A percentile compares a stretch with the other conserved stretches of the same genome.
Evolutionary conservation across 1,140 invertebrate species (phyloP).

Genomic region (Macrobrachium nipponense): DNA sequence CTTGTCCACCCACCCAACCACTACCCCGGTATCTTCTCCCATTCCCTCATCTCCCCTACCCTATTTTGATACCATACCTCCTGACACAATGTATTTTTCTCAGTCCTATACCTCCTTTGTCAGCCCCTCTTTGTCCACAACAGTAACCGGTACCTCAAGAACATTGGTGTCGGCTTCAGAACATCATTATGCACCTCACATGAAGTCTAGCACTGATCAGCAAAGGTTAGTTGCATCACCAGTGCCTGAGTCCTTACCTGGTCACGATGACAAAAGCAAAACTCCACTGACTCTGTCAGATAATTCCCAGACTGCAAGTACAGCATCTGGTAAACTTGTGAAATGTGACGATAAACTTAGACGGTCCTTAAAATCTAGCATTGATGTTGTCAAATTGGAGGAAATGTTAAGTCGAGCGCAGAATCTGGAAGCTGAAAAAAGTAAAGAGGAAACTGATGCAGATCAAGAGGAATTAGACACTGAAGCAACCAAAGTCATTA

Average conservation of each 20-base stretch:
- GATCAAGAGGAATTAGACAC: too few relatives aligned
- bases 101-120: background rate
- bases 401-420: too few relatives aligned
- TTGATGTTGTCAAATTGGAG: too few relatives aligned
- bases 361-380: too few relatives aligned
- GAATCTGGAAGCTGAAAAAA: too few relatives aligned
- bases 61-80: constrained; percentile 14
- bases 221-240: constrained; percentile 26
- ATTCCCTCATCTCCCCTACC: constrained; percentile 26
- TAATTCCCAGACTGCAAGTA: too few relatives aligned
- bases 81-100: background rate
- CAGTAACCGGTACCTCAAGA: background rate
- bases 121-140: background rate
- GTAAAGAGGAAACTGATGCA: too few relatives aligned
- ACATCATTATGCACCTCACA: background rate
- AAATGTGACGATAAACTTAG: too few relatives aligned
- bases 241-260: background rate
- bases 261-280: background rate
- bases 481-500: too few relatives aligned
- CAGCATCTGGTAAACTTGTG: too few relatives aligned
- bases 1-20: constrained; percentile 37
- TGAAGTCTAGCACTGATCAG: background rate
- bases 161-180: background rate
- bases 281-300: too few relatives aligned
- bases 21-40: constrained; percentile 38